phyloP scores from a whole-genome alignment of 92 coral and sea anemone species.

The Heliopora coerulea region DNA sequence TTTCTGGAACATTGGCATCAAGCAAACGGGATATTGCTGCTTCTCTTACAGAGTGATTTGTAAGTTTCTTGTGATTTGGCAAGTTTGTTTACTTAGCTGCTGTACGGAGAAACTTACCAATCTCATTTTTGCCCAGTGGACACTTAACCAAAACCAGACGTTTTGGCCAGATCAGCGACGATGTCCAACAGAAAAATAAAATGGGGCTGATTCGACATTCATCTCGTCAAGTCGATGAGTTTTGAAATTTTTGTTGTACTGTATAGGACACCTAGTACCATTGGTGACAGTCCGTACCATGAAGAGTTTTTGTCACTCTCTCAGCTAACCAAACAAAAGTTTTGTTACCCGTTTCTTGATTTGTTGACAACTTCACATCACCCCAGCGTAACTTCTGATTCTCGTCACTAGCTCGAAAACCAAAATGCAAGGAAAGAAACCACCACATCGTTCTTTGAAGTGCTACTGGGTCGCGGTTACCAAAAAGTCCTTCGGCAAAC shows the following conservation, averaged over 20 bases:
- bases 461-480: slow-evolving; percentile 18
- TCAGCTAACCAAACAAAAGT: slow-evolving; percentile 28
- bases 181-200: slow-evolving; percentile 30
- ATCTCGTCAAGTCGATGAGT: slow-evolving; percentile 25
- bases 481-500: slow-evolving; percentile 38
- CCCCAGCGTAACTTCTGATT: slow-evolving; percentile 44
- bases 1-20: slow-evolving; percentile 48
- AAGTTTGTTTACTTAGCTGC: slow-evolving; percentile 49
- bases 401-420: slow-evolving; percentile 39
- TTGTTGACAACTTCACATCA: slow-evolving; percentile 32
- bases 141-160: slow-evolving; percentile 53
- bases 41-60: slow-evolving; percentile 44
- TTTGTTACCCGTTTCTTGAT: slow-evolving; percentile 40
- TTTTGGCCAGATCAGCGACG: not conserved
- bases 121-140: slow-evolving; percentile 57
- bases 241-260: slow-evolving; percentile 13
- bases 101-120: slow-evolving; percentile 47
- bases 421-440: slow-evolving; percentile 40
- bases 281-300: slow-evolving; percentile 42
- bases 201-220: slow-evolving; percentile 22
- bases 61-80: slow-evolving; percentile 39
- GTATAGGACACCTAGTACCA: slow-evolving; percentile 32
- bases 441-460: slow-evolving; percentile 44
- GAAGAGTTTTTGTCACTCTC: slow-evolving; percentile 52
- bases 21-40: slow-evolving; percentile 35